These are phyloP conservation scores for Corythornis vintsioides DNA, from an alignment of 2,113 vertebrate species.

Conservation along the genomic window DNA sequence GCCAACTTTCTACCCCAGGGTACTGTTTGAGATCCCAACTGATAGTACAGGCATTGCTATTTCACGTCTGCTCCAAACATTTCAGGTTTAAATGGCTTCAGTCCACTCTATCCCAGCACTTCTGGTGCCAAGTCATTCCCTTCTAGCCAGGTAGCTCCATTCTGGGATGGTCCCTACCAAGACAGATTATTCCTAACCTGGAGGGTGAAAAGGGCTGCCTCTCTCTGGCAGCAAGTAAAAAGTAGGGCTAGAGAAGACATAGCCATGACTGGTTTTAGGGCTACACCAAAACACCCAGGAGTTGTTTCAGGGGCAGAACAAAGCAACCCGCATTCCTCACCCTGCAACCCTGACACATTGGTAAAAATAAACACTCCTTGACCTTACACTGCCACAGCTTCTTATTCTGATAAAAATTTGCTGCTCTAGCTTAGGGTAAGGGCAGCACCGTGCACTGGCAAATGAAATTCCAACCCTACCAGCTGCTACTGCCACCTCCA, in stretches of 20 bases:
- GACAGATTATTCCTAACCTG: neutral
- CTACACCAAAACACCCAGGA: neutral
- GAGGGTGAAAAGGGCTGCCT: neutral
- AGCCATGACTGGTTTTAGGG: neutral
- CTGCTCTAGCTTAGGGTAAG: neutral
- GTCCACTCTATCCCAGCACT: neutral
- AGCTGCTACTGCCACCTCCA: neutral
- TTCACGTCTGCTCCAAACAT: neutral
- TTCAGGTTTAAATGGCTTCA: neutral
- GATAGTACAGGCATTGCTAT: neutral
- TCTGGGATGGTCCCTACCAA: neutral
- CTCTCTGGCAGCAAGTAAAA: neutral
- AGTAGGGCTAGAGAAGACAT: neutral
- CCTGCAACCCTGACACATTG: rapidly evolving
- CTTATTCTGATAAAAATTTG: neutral
- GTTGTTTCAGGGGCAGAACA: neutral
- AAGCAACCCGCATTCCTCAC: neutral
- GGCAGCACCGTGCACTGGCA: neutral
- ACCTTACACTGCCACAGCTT: neutral
- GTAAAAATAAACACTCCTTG: neutral
- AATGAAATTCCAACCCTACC: neutral
- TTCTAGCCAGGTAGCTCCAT: rapidly evolving
- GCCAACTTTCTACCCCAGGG: neutral
- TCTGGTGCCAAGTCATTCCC: neutral
- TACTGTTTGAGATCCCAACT: neutral